Percentiles rank a stretch among this genome's conserved stretches.
phyloP scores from a whole-genome alignment of 2,113 vertebrate genomes.

The Taxidea taxus region DNA sequence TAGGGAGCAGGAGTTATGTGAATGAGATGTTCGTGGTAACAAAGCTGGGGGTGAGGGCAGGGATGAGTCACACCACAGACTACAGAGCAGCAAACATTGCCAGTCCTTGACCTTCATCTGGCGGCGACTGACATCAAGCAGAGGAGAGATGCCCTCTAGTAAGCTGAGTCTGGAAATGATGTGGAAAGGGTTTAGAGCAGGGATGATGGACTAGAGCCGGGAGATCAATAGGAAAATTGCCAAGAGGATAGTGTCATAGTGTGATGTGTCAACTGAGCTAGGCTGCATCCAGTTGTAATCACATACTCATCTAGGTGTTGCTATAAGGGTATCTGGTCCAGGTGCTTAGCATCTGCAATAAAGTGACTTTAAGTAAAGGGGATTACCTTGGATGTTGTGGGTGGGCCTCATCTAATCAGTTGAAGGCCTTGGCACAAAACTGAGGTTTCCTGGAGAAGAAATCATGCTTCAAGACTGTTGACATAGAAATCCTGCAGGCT shows the following conservation, averaged over 20 bases:
- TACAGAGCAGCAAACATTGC: background rate
- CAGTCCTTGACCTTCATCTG: background rate
- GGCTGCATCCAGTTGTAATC: background rate
- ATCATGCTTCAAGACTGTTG: background rate
- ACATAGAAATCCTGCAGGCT: background rate
- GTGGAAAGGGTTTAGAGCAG: background rate
- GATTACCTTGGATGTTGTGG: too few relatives aligned
- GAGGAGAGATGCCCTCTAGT: background rate
- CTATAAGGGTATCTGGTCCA: too few relatives aligned
- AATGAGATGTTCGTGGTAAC: background rate
- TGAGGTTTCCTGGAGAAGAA: background rate
- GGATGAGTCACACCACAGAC: background rate
- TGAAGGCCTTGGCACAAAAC: background rate
- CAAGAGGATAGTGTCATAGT: background rate
- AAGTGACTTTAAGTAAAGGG: background rate
- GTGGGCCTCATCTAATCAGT: background rate
- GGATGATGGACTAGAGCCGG: background rate
- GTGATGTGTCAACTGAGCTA: background rate
- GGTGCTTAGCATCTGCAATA: background rate
- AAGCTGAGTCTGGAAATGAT: background rate
- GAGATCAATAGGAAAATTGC: background rate
- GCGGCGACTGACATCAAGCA: background rate
- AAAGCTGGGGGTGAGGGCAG: background rate
- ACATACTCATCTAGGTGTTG: background rate
- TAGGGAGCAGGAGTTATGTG: background rate